These are phyloP conservation scores for pig (Sus scrofa) DNA, from an alignment of 2,113 vertebrate species.

Conservation along the genomic window DNA sequence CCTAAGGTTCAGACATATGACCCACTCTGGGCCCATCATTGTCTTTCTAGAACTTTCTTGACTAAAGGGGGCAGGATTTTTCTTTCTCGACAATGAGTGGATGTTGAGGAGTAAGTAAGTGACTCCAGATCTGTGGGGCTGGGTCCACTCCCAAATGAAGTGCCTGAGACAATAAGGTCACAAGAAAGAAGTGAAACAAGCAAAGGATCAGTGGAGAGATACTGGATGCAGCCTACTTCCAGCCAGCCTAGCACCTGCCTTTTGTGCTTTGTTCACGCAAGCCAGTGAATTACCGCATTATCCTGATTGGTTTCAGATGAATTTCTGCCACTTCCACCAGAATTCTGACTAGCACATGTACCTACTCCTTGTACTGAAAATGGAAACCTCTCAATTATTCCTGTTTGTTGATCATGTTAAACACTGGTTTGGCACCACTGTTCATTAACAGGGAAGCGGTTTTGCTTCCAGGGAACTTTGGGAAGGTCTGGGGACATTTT, in stretches of 20 bases:
- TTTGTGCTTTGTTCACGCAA: background rate
- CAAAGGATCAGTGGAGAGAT: background rate
- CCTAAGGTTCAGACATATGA: background rate
- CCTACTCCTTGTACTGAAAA: background rate
- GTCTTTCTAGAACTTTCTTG: background rate
- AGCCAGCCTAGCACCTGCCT: background rate
- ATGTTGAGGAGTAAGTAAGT: background rate
- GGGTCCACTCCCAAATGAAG: background rate
- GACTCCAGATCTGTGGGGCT: background rate
- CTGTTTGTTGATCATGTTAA: background rate
- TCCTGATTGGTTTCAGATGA: background rate
- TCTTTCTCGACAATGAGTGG: background rate
- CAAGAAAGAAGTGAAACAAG: background rate
- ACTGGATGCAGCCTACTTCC: background rate
- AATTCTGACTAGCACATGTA: background rate
- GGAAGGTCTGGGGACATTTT: background rate
- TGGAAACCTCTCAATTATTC: background rate
- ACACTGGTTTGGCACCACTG: background rate
- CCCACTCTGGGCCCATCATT: background rate
- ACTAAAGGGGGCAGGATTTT: background rate
- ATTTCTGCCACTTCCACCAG: background rate
- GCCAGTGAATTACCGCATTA: background rate
- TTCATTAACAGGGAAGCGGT: background rate
- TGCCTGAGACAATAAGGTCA: background rate
- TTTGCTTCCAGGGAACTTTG: background rate